Percentiles rank a stretch among this genome's conserved stretches.
Evolutionary conservation across 2,888 invertebrate genomes (phyloP).

Genomic region (Harpalus rubripes): DNA sequence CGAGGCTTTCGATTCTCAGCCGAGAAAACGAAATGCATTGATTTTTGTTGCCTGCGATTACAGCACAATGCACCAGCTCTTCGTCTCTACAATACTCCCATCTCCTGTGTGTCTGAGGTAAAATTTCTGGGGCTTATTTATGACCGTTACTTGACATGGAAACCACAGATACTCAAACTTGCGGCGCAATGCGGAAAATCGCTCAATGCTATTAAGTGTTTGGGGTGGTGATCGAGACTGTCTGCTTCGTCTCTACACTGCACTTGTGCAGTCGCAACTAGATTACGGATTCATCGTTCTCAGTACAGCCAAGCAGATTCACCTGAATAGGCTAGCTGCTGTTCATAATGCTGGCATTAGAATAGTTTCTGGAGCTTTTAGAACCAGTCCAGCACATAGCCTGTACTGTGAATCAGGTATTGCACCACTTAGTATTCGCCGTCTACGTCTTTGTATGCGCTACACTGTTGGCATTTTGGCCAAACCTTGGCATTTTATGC

Average conservation of each 20-base stretch:
- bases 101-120: neutral
- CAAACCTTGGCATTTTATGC: constrained; percentile 20
- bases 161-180: constrained; percentile 23
- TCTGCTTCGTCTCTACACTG: neutral
- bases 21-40: neutral
- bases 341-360: constrained; percentile 26
- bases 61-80: constrained; percentile 30
- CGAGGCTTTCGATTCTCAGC: constrained; percentile 20
- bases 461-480: constrained; percentile 3
- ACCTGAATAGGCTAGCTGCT: constrained; percentile 6
- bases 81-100: constrained; percentile 2
- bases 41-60: neutral
- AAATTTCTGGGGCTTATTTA: constrained; percentile 3
- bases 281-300: constrained; percentile 13
- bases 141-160: constrained; percentile 6
- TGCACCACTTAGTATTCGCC: constrained; percentile 35
- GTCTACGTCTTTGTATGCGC: neutral
- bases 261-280: neutral
- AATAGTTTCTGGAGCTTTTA: constrained; percentile 34
- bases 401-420: constrained; percentile 51
- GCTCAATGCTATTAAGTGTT: constrained; percentile 13
- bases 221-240: neutral
- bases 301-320: constrained; percentile 3
- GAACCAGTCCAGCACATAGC: constrained; percentile 62
- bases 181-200: constrained; percentile 22